Evolutionary conservation across 2,113 vertebrate species (phyloP).

Genomic region (Sterna hirundo): DNA sequence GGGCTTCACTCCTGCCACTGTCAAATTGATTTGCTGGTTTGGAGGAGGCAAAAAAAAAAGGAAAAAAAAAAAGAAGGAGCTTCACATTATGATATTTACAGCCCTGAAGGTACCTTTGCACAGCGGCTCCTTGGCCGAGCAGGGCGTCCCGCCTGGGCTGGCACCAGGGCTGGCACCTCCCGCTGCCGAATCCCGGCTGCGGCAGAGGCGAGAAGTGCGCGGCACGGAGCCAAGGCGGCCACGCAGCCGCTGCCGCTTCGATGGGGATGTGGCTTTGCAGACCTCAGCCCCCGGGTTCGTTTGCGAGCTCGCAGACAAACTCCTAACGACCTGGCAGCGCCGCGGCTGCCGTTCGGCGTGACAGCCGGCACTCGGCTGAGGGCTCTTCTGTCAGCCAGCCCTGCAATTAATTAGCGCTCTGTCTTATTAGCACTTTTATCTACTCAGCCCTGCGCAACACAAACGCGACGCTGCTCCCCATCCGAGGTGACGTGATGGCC

Average conservation of each 20-base stretch:
- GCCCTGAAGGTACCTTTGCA: background rate
- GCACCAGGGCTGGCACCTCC: background rate
- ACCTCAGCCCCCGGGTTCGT: background rate
- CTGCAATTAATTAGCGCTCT: constrained; percentile 36
- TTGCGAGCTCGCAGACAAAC: background rate
- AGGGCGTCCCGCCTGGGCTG: rapidly evolving
- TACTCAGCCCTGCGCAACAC: background rate
- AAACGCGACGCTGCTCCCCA: background rate
- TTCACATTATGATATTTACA: rapidly evolving
- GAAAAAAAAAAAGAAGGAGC: background rate
- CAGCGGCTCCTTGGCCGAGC: rapidly evolving
- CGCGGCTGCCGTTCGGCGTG: background rate
- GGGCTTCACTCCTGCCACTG: constrained; percentile 22
- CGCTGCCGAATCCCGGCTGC: rapidly evolving
- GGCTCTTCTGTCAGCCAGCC: background rate
- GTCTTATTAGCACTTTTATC: constrained; percentile 27
- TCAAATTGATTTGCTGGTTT: constrained; percentile 47
- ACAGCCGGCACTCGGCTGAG: background rate
- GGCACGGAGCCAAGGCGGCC: background rate
- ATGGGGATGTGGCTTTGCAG: background rate
- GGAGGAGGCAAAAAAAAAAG: background rate
- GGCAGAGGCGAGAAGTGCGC: rapidly evolving
- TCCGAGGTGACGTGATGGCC: rapidly evolving
- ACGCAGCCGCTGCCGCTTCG: no score
- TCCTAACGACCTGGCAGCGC: background rate